Percentiles rank a stretch among this genome's conserved stretches.
Evolutionary conservation across 2,888 invertebrate species (phyloP).

Genomic region (Mantis religiosa): DNA sequence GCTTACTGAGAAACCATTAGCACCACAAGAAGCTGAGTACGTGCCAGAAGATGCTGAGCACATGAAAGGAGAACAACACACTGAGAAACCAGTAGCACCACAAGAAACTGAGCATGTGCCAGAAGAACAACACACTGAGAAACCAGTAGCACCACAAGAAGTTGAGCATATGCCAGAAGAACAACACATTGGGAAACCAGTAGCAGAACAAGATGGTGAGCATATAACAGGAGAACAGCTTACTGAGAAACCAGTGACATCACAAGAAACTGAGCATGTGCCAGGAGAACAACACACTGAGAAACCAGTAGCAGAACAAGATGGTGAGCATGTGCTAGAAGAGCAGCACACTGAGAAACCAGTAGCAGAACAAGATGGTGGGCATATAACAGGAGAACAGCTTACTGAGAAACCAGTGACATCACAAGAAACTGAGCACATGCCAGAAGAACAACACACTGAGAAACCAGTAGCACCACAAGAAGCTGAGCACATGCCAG

Average conservation of each 20-base stretch:
- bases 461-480: neutral
- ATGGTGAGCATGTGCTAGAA: neutral
- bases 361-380: neutral
- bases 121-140: slow-evolving; percentile 21
- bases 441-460: neutral
- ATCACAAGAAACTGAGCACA: neutral
- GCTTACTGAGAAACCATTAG: neutral
- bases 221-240: neutral
- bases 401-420: neutral
- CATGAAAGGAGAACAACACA: slow-evolving; percentile 19
- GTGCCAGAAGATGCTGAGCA: neutral
- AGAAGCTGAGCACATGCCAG: slow-evolving; percentile 1
- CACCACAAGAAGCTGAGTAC: neutral
- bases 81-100: neutral
- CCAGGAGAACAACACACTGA: neutral
- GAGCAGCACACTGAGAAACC: neutral
- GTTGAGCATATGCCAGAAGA: slow-evolving; percentile 23
- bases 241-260: neutral
- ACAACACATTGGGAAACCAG: slow-evolving; percentile 2
- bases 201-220: neutral
- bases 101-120: slow-evolving; percentile 7
- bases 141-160: neutral
- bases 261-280: neutral
- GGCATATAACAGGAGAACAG: neutral
- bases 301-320: neutral